phyloP scores from a whole-genome alignment of 2,113 vertebrate species.

The Anolis carolinensis region DNA sequence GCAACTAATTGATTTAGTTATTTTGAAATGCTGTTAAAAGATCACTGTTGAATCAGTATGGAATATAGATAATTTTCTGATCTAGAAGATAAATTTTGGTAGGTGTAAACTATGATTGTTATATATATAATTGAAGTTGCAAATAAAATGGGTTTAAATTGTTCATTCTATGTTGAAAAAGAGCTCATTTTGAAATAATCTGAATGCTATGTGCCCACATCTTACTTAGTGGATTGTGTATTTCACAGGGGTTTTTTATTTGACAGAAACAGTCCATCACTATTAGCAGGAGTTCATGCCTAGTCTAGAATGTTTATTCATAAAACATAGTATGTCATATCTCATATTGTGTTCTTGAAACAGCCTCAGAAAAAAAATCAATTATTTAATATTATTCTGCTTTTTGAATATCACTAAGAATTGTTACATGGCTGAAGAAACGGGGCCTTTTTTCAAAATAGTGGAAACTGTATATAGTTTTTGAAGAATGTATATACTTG shows the following conservation, averaged over 20 bases:
- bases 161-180: background rate
- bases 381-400: background rate
- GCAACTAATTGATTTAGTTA: background rate
- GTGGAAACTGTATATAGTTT: background rate
- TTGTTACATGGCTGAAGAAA: background rate
- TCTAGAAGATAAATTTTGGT: background rate
- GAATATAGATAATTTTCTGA: background rate
- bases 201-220: background rate
- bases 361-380: background rate
- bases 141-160: background rate
- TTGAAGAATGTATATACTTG: background rate
- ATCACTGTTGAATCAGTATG: background rate
- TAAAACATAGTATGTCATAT: background rate
- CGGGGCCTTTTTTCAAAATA: background rate
- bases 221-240: background rate
- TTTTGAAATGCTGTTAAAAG: background rate
- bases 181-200: background rate
- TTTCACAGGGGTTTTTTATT: background rate
- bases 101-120: background rate
- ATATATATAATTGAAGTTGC: background rate
- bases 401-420: background rate
- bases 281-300: background rate
- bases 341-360: background rate
- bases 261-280: background rate
- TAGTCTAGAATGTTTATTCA: background rate